Conservation (phyloP, 2,797 vertebrate genomes). For the Enteromius mattozi region DNA sequence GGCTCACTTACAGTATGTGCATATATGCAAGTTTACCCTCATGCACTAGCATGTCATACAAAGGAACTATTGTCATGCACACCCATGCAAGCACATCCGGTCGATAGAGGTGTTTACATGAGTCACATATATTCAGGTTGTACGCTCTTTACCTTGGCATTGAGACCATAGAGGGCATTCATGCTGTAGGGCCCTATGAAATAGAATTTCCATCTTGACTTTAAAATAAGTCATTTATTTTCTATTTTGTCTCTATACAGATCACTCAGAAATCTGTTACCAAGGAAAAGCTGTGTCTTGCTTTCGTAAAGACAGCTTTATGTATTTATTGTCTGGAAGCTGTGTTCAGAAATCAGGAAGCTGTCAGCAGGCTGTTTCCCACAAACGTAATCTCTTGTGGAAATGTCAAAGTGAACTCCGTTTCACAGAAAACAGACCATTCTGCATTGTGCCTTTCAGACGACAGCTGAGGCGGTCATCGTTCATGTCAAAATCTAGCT, state of each 20-base stretch:
- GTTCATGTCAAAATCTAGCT: conserved; percentile 5
- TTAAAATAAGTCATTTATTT: conserved; percentile 41
- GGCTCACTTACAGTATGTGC: not conserved
- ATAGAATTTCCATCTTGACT: conserved; percentile 48
- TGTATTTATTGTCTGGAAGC: conserved; percentile 64
- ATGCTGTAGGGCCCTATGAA: conserved; percentile 32
- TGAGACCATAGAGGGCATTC: conserved; percentile 48
- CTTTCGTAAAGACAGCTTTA: conserved; percentile 46
- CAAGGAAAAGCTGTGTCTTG: conserved; percentile 49
- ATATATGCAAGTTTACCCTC: not conserved
- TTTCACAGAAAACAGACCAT: conserved; percentile 12
- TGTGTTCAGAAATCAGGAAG: conserved; percentile 61
- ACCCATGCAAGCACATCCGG: not conserved
- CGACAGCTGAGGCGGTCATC: not conserved
- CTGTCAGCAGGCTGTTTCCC: conserved; percentile 65
- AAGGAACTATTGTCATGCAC: conserved; percentile 4
- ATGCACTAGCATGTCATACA: not conserved
- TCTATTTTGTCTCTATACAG: conserved; percentile 57
- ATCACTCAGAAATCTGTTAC: conserved; percentile 51
- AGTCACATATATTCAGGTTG: conserved; percentile 35
- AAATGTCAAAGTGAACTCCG: conserved; percentile 56
- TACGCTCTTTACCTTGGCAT: conserved; percentile 54
- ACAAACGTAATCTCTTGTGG: conserved; percentile 63
- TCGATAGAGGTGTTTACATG: conserved; percentile 36
- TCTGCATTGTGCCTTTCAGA: conserved; percentile 14